These are phyloP conservation scores for Anneissia japonica DNA, from an alignment of 35 echinoderm and acorn worm genomes.

Conservation along the genomic window DNA sequence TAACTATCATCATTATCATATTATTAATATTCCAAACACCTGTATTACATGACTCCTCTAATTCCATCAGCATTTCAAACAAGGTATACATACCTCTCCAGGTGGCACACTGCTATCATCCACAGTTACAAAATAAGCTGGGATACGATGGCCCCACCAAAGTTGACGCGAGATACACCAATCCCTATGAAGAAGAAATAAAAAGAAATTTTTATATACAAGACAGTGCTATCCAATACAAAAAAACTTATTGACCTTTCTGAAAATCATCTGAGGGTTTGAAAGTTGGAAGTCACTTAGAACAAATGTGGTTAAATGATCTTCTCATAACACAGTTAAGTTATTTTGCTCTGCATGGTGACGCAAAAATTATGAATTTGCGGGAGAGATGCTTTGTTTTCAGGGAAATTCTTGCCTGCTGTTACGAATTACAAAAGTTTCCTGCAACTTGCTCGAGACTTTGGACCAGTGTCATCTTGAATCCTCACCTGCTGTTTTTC, in stretches of 20 bases:
- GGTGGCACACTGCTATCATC: constrained; percentile 48
- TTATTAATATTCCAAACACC: too few species aligned
- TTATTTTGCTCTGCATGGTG: too few species aligned
- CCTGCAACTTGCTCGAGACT: too few species aligned
- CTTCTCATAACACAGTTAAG: too few species aligned
- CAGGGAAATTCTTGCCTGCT: too few species aligned
- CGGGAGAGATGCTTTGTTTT: too few species aligned
- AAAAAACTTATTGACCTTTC: not conserved
- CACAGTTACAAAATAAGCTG: constrained; percentile 92
- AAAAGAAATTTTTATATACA: not conserved
- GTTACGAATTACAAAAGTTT: too few species aligned
- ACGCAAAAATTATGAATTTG: not conserved
- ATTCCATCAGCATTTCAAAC: too few species aligned
- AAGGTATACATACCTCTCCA: constrained; percentile 81
- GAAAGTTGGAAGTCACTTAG: not conserved
- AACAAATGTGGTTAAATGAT: too few species aligned
- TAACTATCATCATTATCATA: too few species aligned
- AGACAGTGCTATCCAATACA: not conserved
- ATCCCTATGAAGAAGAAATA: constrained; percentile 48
- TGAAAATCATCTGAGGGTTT: too few species aligned
- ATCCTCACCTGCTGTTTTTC: constrained; percentile 79
- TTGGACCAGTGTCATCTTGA: not conserved
- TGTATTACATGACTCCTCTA: too few species aligned
- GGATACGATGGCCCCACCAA: constrained; percentile 99
- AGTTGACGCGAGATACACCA: constrained; percentile 99